Evolutionary conservation across 2,797 vertebrate genomes (phyloP), one percentile per base, ranked within the genome.

Genomic region (Notoglanidium macrostoma): DNA sequence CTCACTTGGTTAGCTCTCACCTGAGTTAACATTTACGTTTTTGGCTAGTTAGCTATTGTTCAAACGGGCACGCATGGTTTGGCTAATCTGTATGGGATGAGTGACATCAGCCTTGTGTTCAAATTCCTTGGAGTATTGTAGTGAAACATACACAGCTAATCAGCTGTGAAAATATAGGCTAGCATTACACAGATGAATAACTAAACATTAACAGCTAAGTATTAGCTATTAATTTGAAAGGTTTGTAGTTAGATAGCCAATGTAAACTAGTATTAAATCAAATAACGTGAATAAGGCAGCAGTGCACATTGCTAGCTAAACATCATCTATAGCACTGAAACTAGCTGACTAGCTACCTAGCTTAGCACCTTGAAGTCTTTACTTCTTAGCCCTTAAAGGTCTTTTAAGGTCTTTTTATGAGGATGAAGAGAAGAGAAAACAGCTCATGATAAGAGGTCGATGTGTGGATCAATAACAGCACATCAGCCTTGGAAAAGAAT

Each of bases 391-490:
- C 35, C 35, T 35, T 35, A 35, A 35, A 35, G 44, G 29, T 11
- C 26, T 44, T 54, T 76, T 54, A 76, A 76, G 46, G 9, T 74
- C 72, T 26, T 74, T 44, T 32, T 8, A 2, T 10, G n/a, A 32
- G 74, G 49, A 77, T 29, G 26, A 65, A 83, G 17, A 83, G 26
- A 67, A 68, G 44, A 67, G 17, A 67, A 46, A 54, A 68, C 1
- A 2, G 15, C 17, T 68, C n/a, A 55, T 70, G 49, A 72, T 55
- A 7, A 12, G 55, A 51, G 73, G 2, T 77, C 44, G 9, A 51
- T 65, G 57, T 85, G n/a, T 46, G n/a, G 84, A 85, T 77, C 57
- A 65, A 85, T 77, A 77, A 46, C 55, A 63, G 57, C 73, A 29
- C 29, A n/a, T 49, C 54, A 73, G 55, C 6, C 26, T 44, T 61